These are phyloP conservation scores for Megalops cyprinoides DNA, from an alignment of 2,797 vertebrate genomes.

Conservation along the genomic window DNA sequence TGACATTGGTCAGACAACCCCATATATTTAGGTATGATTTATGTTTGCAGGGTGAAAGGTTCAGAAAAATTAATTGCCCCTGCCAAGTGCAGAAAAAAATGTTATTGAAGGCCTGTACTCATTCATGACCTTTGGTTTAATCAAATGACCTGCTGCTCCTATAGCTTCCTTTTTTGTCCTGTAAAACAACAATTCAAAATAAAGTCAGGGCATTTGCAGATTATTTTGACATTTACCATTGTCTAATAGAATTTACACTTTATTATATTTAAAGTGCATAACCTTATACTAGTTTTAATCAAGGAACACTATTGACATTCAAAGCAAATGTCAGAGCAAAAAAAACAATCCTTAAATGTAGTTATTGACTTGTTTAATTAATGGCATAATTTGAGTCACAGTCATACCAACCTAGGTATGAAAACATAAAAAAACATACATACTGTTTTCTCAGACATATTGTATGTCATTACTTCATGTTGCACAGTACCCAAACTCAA, in stretches of 20 bases:
- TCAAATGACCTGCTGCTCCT: background rate
- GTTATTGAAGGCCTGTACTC: slow-evolving; percentile 14
- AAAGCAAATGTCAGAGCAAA: too few species aligned
- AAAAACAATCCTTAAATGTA: too few species aligned
- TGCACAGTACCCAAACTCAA: too few species aligned
- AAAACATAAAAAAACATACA: too few species aligned
- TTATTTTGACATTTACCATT: background rate
- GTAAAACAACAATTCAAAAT: background rate
- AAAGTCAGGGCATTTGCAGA: background rate
- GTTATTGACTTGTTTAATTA: too few species aligned
- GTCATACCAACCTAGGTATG: too few species aligned
- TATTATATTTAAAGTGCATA: background rate
- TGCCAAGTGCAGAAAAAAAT: background rate
- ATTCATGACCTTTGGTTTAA: background rate
- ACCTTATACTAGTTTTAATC: too few species aligned
- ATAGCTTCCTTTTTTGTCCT: background rate
- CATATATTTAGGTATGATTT: slow-evolving; percentile 30
- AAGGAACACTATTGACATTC: too few species aligned
- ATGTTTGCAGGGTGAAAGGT: slow-evolving; percentile 26
- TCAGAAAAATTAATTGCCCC: slow-evolving; percentile 23
- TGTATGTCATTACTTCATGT: too few species aligned
- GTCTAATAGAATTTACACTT: background rate
- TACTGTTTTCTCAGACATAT: too few species aligned
- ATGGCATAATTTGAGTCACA: too few species aligned
- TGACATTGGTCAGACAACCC: slow-evolving; percentile 25